These are phyloP conservation scores for Eupristina koningsbergeri DNA, from an alignment of 1,140 invertebrate species.

Conservation along the genomic window DNA sequence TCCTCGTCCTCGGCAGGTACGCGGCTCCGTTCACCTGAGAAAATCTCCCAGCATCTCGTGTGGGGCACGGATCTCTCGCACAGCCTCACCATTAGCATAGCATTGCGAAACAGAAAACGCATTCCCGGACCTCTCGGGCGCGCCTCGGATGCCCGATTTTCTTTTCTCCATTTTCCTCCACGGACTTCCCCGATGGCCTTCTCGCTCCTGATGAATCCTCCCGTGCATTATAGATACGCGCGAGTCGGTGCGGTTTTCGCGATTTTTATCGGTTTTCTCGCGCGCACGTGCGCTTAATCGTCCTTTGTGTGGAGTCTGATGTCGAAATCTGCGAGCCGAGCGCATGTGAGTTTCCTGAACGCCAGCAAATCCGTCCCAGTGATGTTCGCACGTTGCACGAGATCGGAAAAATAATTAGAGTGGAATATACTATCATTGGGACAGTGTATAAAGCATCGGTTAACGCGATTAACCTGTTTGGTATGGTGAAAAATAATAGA, in stretches of 20 bases:
- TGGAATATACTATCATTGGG: background rate
- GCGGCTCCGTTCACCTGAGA: background rate
- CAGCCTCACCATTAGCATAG: slow-evolving; percentile 41
- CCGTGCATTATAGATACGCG: too few relatives aligned
- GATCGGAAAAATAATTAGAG: background rate
- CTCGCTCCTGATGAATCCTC: background rate
- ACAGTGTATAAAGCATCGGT: too few relatives aligned
- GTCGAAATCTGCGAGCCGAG: background rate
- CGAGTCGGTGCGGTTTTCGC: background rate
- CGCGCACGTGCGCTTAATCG: background rate
- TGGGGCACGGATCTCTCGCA: background rate
- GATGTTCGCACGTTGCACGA: background rate
- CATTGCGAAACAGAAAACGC: slow-evolving; percentile 47
- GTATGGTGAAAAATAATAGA: background rate
- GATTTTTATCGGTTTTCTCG: background rate
- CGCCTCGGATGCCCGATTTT: background rate
- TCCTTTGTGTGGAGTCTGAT: background rate
- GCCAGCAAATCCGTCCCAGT: background rate
- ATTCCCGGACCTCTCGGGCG: slow-evolving; percentile 11
- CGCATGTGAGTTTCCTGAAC: too few relatives aligned
- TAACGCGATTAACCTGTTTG: background rate
- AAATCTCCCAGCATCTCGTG: background rate
- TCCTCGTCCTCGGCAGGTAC: background rate
- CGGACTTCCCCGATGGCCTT: background rate
- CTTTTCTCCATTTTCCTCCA: background rate